These are phyloP conservation scores for Ischnura elegans DNA, from an alignment of 2,888 invertebrate genomes.

Conservation along the genomic window DNA sequence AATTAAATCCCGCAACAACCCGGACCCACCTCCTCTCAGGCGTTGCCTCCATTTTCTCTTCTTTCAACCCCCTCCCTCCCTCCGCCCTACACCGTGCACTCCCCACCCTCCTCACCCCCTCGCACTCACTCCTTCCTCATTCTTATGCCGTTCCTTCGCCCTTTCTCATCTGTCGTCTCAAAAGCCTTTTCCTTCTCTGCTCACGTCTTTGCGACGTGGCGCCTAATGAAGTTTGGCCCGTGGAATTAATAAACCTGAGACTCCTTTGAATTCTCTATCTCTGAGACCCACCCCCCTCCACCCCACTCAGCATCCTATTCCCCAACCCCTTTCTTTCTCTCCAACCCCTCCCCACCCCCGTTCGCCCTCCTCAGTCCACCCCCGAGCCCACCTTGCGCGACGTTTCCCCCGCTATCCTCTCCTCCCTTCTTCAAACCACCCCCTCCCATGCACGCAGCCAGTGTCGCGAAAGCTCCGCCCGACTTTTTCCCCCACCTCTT, in stretches of 20 bases:
- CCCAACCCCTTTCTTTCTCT: background rate
- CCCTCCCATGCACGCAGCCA: background rate
- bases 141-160: slow-evolving; percentile 62
- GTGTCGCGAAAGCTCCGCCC: background rate
- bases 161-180: slow-evolving; percentile 66
- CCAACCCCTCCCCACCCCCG: background rate
- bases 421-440: background rate
- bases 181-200: slow-evolving; percentile 64
- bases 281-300: background rate
- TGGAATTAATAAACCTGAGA: slow-evolving; percentile 67
- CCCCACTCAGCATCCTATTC: background rate
- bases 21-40: background rate
- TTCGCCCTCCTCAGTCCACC: background rate
- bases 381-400: background rate
- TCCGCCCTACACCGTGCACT: background rate
- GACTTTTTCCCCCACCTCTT: slow-evolving; percentile 3
- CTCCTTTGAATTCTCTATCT: slow-evolving; percentile 63
- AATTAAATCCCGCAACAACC: slow-evolving; percentile 57
- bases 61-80: slow-evolving; percentile 23
- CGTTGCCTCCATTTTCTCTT: slow-evolving; percentile 5
- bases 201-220: slow-evolving; percentile 67
- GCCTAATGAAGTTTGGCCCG: slow-evolving; percentile 67
- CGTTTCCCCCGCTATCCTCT: background rate
- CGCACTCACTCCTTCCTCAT: slow-evolving; percentile 17
- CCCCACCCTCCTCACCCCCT: too few species aligned